Percentiles rank a stretch among this genome's conserved stretches.
Evolutionary conservation across 2,797 vertebrate genomes (phyloP).

Genomic region (Pseudocheirus occidentalis): DNA sequence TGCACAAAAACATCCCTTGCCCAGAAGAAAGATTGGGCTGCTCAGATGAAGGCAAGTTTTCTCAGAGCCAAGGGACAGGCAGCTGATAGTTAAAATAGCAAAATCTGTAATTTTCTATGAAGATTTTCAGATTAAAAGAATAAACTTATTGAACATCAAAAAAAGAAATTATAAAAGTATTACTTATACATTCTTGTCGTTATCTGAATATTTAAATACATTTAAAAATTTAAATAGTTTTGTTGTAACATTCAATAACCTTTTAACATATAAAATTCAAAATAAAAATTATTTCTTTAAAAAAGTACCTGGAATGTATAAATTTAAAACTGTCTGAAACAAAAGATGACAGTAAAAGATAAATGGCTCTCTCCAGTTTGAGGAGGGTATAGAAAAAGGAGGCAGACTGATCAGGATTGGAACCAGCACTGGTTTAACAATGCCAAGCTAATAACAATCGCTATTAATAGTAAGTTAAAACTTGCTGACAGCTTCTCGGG

Average conservation of each 20-base stretch:
- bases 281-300: background rate
- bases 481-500: background rate
- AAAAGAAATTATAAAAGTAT: background rate
- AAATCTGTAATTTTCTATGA: no score
- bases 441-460: background rate
- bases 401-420: background rate
- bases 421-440: background rate
- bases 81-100: no score
- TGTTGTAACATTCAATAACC: background rate
- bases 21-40: no score
- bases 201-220: background rate
- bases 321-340: conserved; percentile 22
- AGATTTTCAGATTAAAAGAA: no score
- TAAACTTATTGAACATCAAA: no score
- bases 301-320: conserved; percentile 14
- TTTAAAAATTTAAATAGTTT: background rate
- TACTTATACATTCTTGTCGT: background rate
- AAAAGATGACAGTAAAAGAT: background rate
- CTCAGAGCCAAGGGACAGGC: no score
- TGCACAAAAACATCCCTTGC: no score
- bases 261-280: background rate
- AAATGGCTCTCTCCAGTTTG: background rate
- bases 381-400: background rate
- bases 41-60: no score
- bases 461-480: background rate